phyloP scores from a whole-genome alignment of 2,888 invertebrate genomes.

The Kryphioiulus occultus region DNA sequence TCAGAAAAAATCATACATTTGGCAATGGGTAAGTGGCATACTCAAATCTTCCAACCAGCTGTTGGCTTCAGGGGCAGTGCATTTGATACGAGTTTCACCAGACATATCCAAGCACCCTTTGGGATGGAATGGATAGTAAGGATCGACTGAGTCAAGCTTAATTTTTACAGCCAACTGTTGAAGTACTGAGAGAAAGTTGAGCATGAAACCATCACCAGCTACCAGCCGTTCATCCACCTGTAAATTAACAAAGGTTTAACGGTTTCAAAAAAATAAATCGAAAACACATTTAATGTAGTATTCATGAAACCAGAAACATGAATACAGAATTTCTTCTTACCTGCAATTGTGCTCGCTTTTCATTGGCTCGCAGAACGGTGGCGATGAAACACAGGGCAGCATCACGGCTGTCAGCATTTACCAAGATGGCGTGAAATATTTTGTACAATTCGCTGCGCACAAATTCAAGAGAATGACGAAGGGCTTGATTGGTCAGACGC shows the following conservation, averaged over 20 bases:
- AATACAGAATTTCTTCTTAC: slow-evolving; percentile 44
- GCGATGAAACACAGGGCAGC: slow-evolving; percentile 68
- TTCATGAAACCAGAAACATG: too few species aligned
- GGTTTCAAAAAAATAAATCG: too few species aligned
- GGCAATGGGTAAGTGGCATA: slow-evolving; percentile 58
- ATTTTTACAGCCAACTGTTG: slow-evolving; percentile 89
- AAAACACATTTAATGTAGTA: too few species aligned
- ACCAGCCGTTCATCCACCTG: slow-evolving; percentile 81
- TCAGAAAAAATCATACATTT: slow-evolving; percentile 40
- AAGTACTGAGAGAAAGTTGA: slow-evolving; percentile 89
- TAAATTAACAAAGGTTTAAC: slow-evolving; percentile 54
- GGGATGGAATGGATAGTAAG: slow-evolving; percentile 86
- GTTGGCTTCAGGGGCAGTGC: slow-evolving; percentile 80
- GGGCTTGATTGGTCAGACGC: slow-evolving; percentile 52
- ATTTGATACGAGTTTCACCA: slow-evolving; percentile 77
- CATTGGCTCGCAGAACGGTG: too few species aligned
- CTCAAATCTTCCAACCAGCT: slow-evolving; percentile 76
- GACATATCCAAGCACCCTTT: slow-evolving; percentile 61
- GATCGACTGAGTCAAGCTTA: slow-evolving; percentile 87
- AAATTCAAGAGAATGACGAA: slow-evolving; percentile 53
- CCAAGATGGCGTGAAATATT: slow-evolving; percentile 82
- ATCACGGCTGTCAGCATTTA: slow-evolving; percentile 81
- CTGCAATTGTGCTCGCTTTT: slow-evolving; percentile 79
- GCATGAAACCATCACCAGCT: slow-evolving; percentile 94
- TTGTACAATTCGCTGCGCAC: slow-evolving; percentile 73